A percentile compares a stretch with the other conserved stretches of the same genome.
phyloP scores from a whole-genome alignment of 2,797 vertebrate genomes.

The Sebastes miniatus region DNA sequence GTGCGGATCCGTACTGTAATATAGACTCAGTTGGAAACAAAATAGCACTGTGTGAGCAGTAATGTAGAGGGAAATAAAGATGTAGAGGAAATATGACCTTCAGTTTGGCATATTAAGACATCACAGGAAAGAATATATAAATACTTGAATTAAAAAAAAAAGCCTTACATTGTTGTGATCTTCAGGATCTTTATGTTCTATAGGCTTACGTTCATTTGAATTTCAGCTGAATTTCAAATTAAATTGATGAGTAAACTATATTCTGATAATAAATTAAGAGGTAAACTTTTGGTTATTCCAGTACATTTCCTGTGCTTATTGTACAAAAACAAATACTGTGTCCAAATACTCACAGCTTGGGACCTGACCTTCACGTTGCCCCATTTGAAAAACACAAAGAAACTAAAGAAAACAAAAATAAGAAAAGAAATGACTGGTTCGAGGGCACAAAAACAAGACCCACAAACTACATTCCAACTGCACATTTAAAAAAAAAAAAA shows the following conservation, averaged over 20 bases:
- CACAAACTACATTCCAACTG: conserved; percentile 9
- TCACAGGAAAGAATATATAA: not conserved
- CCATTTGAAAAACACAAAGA: not conserved
- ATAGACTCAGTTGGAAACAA: conserved; percentile 18
- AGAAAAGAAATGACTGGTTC: conserved; percentile 16
- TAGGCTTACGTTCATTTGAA: not conserved
- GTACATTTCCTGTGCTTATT: not conserved
- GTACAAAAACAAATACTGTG: not conserved
- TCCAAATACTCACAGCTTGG: not conserved
- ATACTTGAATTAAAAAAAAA: not conserved
- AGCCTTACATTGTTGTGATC: not conserved
- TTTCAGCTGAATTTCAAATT: not conserved
- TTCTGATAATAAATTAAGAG: not conserved
- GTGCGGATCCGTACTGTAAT: conserved; percentile 19
- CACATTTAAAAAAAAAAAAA: conserved; percentile 5
- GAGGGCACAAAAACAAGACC: conserved; percentile 18
- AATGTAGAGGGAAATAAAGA: not conserved
- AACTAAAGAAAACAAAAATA: conserved; percentile 2
- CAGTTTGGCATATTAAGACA: not conserved
- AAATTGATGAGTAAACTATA: not conserved
- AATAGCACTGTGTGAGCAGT: conserved; percentile 6
- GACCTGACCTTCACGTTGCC: not conserved
- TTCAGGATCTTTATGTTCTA: not conserved
- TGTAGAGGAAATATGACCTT: conserved; percentile 1
- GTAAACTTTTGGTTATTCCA: not conserved